phyloP scores from a whole-genome alignment of 2,797 vertebrate genomes.

The Gymnothorax reevesii region DNA sequence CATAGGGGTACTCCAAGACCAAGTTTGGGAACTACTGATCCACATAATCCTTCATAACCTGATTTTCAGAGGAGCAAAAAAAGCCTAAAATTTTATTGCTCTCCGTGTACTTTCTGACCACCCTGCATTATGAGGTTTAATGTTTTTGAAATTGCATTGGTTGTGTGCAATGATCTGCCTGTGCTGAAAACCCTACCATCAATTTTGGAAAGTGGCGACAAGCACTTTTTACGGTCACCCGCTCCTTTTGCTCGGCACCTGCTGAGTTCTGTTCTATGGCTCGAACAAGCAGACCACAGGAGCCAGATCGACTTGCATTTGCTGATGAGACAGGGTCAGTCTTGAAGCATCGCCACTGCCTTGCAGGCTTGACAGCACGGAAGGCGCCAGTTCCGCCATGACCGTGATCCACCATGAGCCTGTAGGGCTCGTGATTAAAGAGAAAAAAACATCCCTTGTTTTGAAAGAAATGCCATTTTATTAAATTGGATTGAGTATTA shows the following conservation, averaged over 20 bases:
- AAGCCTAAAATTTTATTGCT: too few relatives aligned
- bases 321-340: neutral
- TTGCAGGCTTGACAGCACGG: neutral
- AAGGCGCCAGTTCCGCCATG: neutral
- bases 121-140: neutral
- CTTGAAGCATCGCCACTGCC: neutral
- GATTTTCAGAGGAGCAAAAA: too few relatives aligned
- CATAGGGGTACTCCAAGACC: too few relatives aligned
- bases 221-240: neutral
- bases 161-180: neutral
- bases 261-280: neutral
- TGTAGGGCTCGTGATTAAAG: neutral
- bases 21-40: too few relatives aligned
- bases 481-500: neutral
- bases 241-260: neutral
- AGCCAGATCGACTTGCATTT: neutral
- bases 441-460: too few relatives aligned
- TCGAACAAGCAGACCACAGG: neutral
- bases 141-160: neutral
- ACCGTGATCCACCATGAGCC: neutral
- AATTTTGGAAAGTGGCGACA: neutral
- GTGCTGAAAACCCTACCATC: neutral
- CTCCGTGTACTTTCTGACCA: too few relatives aligned
- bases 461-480: too few relatives aligned
- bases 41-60: too few relatives aligned